phyloP scores from a whole-genome alignment of 2,113 vertebrate species.

The Seriola aureovittata region DNA sequence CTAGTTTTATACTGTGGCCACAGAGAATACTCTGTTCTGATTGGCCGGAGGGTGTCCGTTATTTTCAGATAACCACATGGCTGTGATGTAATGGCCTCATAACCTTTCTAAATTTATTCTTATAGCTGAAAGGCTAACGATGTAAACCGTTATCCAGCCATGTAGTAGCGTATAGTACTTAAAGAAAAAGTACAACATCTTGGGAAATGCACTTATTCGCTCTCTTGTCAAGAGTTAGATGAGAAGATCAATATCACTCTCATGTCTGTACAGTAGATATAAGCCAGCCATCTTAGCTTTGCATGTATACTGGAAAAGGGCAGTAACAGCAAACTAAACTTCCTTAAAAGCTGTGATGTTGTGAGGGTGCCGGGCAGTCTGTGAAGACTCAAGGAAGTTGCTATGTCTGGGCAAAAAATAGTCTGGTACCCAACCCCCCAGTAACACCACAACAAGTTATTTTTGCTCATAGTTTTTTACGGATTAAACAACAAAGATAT shows the following conservation, averaged over 20 bases:
- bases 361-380: not conserved
- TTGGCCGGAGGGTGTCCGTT: not conserved
- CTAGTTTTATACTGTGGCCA: conserved; percentile 9
- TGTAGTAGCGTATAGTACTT: not conserved
- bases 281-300: not conserved
- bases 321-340: not conserved
- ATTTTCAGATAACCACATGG: conserved; percentile 27
- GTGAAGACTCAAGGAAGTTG: not conserved
- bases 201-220: not conserved
- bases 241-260: not conserved
- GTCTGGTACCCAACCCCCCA: not conserved
- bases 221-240: not conserved
- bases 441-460: too few relatives aligned
- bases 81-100: not conserved
- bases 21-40: conserved; percentile 12
- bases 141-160: conserved; percentile 14
- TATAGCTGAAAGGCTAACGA: not conserved
- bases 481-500: not conserved
- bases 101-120: conserved; percentile 20
- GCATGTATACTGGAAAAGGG: not conserved
- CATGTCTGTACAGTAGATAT: not conserved
- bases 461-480: not conserved
- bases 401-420: not conserved
- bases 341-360: not conserved
- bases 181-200: not conserved